phyloP scores from a whole-genome alignment of 2,797 vertebrate genomes.

The Notamacropus eugenii region DNA sequence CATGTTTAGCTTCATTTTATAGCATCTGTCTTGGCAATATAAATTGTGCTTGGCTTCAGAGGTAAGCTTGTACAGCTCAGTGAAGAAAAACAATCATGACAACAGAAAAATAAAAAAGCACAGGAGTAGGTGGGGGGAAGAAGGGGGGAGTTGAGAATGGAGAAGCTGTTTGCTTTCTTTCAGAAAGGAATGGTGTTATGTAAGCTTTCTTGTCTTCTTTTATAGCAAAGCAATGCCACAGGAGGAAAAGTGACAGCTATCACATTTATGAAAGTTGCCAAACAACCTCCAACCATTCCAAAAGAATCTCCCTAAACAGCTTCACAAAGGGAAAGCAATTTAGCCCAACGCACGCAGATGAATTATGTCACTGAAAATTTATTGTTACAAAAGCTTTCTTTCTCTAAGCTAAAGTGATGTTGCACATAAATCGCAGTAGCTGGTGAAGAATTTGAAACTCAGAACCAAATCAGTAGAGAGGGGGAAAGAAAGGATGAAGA shows the following conservation, averaged over 20 bases:
- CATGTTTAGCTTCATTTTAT: constrained; percentile 78
- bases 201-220: constrained; percentile 72
- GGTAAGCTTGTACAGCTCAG: constrained; percentile 57
- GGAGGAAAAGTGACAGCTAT: constrained; percentile 78
- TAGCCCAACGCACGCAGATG: constrained; percentile 67
- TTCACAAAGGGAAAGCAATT: constrained; percentile 75
- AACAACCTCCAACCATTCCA: constrained; percentile 75
- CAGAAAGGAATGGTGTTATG: constrained; percentile 48
- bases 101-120: constrained; percentile 79
- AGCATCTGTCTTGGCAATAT: constrained; percentile 81
- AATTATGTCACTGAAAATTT: constrained; percentile 76
- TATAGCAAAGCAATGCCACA: constrained; percentile 62
- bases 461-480: not conserved
- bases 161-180: constrained; percentile 63
- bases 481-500: not conserved
- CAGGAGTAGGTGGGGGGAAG: constrained; percentile 3
- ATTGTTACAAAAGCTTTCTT: constrained; percentile 65
- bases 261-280: constrained; percentile 76
- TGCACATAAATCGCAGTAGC: constrained; percentile 25
- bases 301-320: constrained; percentile 70
- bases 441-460: constrained; percentile 14
- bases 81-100: constrained; percentile 76
- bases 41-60: constrained; percentile 80
- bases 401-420: constrained; percentile 49
- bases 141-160: constrained; percentile 37